phyloP scores from a whole-genome alignment of 2,113 vertebrate species.

The Sturnira hondurensis region DNA sequence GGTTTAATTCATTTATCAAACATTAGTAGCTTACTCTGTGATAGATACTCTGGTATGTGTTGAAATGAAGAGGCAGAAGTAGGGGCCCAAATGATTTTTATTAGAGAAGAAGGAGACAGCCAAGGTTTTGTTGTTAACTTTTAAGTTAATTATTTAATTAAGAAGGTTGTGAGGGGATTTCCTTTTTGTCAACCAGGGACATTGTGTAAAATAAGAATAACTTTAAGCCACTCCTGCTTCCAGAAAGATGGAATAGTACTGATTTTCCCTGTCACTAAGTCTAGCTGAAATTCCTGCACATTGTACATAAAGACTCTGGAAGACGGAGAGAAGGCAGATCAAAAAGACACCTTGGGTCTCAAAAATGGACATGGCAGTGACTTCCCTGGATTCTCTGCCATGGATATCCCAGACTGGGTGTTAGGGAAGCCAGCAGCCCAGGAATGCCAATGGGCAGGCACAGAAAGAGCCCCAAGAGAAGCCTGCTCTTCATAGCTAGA shows the following conservation, averaged over 20 bases:
- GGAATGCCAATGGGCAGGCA: neutral
- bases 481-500: neutral
- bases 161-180: neutral
- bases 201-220: constrained; percentile 23
- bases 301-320: neutral
- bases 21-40: neutral
- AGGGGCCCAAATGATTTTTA: neutral
- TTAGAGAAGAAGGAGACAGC: neutral
- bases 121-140: neutral
- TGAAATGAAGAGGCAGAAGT: neutral
- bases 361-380: neutral
- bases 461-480: neutral
- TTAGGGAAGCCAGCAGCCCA: neutral
- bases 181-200: neutral
- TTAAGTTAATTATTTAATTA: constrained; percentile 9
- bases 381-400: neutral
- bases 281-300: neutral
- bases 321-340: neutral
- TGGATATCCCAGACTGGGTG: neutral
- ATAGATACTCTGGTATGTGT: neutral
- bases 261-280: neutral
- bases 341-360: neutral
- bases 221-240: neutral
- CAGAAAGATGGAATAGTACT: neutral
- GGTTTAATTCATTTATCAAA: neutral